A percentile compares a stretch with the other conserved stretches of the same genome.
Evolutionary conservation across 2,113 vertebrate species (phyloP).

Genomic region (Rhea americana): DNA sequence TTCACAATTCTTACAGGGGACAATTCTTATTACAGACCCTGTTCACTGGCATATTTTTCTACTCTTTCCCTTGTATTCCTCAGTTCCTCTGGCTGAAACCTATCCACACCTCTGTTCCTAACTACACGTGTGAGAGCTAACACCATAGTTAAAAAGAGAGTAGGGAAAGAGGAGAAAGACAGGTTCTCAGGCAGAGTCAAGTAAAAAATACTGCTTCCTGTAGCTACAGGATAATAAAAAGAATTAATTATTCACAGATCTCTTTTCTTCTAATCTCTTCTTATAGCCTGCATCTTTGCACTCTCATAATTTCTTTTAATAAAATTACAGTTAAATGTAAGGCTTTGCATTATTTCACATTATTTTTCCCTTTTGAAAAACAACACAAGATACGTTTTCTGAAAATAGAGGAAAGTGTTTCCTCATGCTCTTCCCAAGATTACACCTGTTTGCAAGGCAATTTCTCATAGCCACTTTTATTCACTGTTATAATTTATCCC

Average conservation of each 20-base stretch:
- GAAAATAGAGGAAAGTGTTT: conserved; percentile 30
- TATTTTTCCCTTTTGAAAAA: not conserved
- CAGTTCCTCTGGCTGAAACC: not conserved
- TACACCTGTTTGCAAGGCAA: not conserved
- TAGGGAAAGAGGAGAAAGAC: not conserved
- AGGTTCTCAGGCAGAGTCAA: not conserved
- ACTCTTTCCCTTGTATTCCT: not conserved
- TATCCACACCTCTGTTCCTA: not conserved
- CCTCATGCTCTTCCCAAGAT: not conserved
- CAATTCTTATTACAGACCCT: not conserved
- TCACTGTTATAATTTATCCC: not conserved
- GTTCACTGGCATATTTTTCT: not conserved
- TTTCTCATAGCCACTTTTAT: not conserved
- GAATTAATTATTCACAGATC: not conserved
- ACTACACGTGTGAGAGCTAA: not conserved
- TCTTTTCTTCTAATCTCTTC: not conserved
- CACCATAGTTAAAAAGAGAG: not conserved
- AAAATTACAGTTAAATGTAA: not conserved
- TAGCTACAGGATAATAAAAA: not conserved
- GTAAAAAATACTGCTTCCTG: not conserved
- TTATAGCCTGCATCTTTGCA: not conserved
- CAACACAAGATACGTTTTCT: not conserved
- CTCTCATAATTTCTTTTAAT: conserved; percentile 4
- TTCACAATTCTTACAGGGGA: not conserved
- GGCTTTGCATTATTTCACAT: not conserved